Conservation (phyloP, 2,888 invertebrate genomes). For the Neelides folsomi region DNA sequence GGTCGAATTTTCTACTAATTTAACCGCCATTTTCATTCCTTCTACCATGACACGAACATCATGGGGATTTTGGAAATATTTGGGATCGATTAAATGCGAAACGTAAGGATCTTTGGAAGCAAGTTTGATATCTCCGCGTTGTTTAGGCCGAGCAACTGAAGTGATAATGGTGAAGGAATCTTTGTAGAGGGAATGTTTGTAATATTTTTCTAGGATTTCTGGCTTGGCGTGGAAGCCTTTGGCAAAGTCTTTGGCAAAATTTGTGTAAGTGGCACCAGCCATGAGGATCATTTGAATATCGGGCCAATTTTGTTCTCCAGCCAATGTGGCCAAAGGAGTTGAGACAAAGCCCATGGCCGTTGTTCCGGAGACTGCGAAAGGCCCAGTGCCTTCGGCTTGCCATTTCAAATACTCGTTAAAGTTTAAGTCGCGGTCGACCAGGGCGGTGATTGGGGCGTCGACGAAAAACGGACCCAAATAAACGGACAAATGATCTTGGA, state of each 20-base stretch:
- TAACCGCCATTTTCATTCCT: conserved; percentile 16
- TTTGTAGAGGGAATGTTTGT: conserved; percentile 11
- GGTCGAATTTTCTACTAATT: conserved; percentile 17
- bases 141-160: conserved; percentile 13
- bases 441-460: conserved; percentile 7
- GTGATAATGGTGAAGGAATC: conserved; percentile 11
- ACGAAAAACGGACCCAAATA: conserved; percentile 22
- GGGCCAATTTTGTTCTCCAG: conserved; percentile 15
- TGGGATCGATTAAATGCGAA: conserved; percentile 15
- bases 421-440: conserved; percentile 13
- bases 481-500: conserved; percentile 15
- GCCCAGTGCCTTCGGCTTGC: conserved; percentile 11
- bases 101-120: conserved; percentile 9
- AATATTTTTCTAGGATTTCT: conserved; percentile 12
- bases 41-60: conserved; percentile 16
- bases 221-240: conserved; percentile 12
- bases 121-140: conserved; percentile 15
- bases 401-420: conserved; percentile 5
- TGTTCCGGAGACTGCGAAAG: conserved; percentile 8
- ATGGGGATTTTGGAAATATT: conserved; percentile 20
- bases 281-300: conserved; percentile 13
- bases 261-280: conserved; percentile 8
- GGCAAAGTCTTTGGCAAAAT: conserved; percentile 9
- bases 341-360: conserved; percentile 15
- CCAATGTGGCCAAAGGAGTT: conserved; percentile 10